Evolutionary conservation across 2,888 invertebrate genomes (phyloP).

Genomic region (Melinopterus prodromus): DNA sequence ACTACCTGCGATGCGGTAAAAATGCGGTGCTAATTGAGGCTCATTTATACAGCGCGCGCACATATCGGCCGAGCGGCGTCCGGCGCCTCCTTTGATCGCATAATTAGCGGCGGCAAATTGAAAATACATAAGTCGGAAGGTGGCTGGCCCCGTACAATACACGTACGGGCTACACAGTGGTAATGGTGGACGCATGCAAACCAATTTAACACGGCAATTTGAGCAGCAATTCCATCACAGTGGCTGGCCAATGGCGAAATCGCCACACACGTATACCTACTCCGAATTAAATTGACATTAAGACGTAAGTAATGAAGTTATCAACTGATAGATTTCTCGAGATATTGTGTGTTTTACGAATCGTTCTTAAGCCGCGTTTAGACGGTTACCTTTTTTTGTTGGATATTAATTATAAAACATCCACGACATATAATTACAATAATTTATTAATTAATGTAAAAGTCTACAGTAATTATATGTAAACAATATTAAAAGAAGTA

Average conservation of each 20-base stretch:
- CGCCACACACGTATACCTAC: constrained; percentile 12
- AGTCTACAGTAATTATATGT: no score
- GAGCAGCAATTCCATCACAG: constrained; percentile 15
- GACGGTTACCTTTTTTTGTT: no score
- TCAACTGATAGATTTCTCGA: constrained; percentile 26
- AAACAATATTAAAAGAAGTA: no score
- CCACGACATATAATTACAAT: no score
- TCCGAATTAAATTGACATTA: constrained; percentile 30
- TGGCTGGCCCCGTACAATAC: background rate
- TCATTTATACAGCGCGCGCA: constrained; percentile 4
- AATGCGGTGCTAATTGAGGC: background rate
- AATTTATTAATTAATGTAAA: no score
- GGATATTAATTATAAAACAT: no score
- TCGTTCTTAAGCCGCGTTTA: background rate
- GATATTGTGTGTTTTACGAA: constrained; percentile 14
- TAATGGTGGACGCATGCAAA: constrained; percentile 18
- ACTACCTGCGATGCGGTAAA: background rate
- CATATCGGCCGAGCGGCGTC: background rate
- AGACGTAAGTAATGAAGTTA: constrained; percentile 30
- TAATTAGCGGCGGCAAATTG: constrained; percentile 30
- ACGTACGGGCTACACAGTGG: constrained; percentile 10
- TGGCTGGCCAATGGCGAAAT: constrained; percentile 14
- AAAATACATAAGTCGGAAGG: constrained; percentile 22
- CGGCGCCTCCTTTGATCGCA: constrained; percentile 32
- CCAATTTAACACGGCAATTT: constrained; percentile 23